Evolutionary conservation across 53 echinoderm and acorn worm genomes (phyloP).

Genomic region (Holothuria leucospilota): DNA sequence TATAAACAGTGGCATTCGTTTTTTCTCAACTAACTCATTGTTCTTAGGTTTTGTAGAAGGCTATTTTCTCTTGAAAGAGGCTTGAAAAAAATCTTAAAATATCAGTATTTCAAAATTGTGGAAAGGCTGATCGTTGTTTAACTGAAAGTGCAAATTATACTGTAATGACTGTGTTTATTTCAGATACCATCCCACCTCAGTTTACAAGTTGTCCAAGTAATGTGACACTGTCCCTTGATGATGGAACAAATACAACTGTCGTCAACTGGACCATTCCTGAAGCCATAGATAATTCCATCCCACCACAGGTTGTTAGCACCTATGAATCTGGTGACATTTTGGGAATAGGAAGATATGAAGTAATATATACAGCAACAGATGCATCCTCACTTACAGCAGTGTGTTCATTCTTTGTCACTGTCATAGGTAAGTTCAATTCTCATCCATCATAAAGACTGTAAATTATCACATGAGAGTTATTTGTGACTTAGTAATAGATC

Average conservation of each 20-base stretch:
- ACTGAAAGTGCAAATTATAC: too few relatives aligned
- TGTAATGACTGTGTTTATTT: not conserved
- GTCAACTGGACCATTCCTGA: constrained; percentile 32
- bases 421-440: constrained; percentile 3
- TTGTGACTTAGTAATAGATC: too few relatives aligned
- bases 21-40: too few relatives aligned
- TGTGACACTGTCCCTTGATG: not conserved
- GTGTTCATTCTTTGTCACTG: constrained; percentile 43
- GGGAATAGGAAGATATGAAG: constrained; percentile 32
- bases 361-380: constrained; percentile 33
- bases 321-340: constrained; percentile 40
- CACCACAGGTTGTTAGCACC: constrained; percentile 23
- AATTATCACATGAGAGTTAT: too few relatives aligned
- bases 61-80: too few relatives aligned
- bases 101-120: too few relatives aligned
- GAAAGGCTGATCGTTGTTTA: too few relatives aligned
- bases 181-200: constrained; percentile 40
- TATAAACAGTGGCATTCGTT: too few relatives aligned
- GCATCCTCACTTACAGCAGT: constrained; percentile 14
- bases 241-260: not conserved
- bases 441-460: too few relatives aligned
- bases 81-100: too few relatives aligned
- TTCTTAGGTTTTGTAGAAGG: too few relatives aligned
- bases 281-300: constrained; percentile 41
- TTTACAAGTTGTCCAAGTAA: constrained; percentile 44